Evolutionary conservation across 1,140 invertebrate genomes (phyloP).

Genomic region (Zelostemma sp.): DNA sequence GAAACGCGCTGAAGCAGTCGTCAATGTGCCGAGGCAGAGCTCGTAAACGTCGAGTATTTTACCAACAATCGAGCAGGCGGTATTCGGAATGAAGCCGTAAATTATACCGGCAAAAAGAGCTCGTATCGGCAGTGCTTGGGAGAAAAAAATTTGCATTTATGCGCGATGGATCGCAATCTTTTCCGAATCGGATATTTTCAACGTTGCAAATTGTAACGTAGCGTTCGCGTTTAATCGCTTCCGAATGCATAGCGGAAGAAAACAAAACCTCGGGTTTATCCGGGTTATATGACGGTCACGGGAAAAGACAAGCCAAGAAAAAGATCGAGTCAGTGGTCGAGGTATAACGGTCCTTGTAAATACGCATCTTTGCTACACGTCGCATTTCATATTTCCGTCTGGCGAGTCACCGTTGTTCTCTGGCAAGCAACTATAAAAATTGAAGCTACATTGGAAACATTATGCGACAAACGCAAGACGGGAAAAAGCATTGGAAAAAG

Average conservation of each 20-base stretch:
- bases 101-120: neutral
- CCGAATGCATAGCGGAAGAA: neutral
- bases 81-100: neutral
- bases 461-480: neutral
- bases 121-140: neutral
- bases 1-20: slow-evolving; percentile 7
- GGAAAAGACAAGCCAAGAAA: slow-evolving; percentile 10
- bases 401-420: slow-evolving; percentile 37
- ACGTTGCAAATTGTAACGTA: no score
- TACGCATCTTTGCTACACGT: slow-evolving; percentile 30
- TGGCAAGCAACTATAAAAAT: neutral
- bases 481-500: neutral
- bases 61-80: slow-evolving; percentile 17
- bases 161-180: no score
- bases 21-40: slow-evolving; percentile 8
- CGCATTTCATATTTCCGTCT: slow-evolving; percentile 51
- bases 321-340: slow-evolving; percentile 15
- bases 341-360: slow-evolving; percentile 34
- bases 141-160: neutral
- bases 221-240: neutral
- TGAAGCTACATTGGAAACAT: neutral
- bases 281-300: slow-evolving; percentile 41
- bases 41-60: slow-evolving; percentile 21
- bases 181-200: no score
- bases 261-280: slow-evolving; percentile 28